Percentiles rank a stretch among this genome's conserved stretches.
These are phyloP conservation scores for Microtus ochrogaster DNA, from an alignment of 2,113 vertebrate species.

Conservation along the genomic window DNA sequence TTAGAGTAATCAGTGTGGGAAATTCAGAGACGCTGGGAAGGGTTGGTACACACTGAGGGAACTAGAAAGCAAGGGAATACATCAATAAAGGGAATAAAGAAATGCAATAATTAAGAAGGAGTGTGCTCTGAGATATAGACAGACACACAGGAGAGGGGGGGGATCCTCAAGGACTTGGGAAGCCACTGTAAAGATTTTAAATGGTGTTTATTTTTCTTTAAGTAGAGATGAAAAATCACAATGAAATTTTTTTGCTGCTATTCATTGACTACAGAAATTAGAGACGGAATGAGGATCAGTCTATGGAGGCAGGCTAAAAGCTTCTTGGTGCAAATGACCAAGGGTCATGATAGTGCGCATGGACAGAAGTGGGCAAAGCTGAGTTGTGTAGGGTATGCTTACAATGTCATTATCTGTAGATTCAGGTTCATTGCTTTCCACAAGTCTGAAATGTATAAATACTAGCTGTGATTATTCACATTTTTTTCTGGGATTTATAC, in stretches of 20 bases:
- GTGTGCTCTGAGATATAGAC: neutral
- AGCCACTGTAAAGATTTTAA: neutral
- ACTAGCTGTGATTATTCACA: neutral
- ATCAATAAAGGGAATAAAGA: neutral
- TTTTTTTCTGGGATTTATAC: neutral
- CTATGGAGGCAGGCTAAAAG: neutral
- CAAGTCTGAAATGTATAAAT: neutral
- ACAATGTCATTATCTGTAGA: neutral
- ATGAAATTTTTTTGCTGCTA: neutral
- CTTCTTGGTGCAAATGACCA: neutral
- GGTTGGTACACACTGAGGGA: neutral
- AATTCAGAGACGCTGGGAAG: neutral
- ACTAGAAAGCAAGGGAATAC: neutral
- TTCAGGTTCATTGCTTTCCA: neutral
- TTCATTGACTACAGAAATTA: conserved; percentile 17
- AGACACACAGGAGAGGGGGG: no score
- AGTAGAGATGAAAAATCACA: neutral
- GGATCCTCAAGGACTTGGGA: neutral
- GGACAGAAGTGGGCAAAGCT: neutral
- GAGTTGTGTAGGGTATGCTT: neutral
- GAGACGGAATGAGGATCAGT: neutral
- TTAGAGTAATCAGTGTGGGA: neutral
- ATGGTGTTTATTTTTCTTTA: neutral
- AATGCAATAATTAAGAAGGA: neutral
- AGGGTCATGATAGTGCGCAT: no score